A percentile compares a stretch with the other conserved stretches of the same genome.
phyloP scores from a whole-genome alignment of 2,797 vertebrate genomes.

The Salarias fasciatus region DNA sequence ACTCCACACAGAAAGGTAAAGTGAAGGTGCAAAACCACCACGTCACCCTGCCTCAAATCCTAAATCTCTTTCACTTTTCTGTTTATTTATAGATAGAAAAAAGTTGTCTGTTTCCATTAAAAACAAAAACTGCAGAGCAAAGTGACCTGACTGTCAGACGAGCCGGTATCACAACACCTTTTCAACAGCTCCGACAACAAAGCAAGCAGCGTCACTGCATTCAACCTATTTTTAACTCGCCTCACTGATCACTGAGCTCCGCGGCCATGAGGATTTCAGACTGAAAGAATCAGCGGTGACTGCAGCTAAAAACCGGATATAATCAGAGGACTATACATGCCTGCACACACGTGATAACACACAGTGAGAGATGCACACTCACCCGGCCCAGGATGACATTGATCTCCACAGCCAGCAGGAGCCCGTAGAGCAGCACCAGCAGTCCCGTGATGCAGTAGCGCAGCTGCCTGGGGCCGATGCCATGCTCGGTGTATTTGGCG shows the following conservation, averaged over 20 bases:
- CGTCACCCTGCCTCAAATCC: too few species aligned
- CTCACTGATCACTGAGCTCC: neutral
- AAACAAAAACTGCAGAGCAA: too few species aligned
- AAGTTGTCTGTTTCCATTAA: too few species aligned
- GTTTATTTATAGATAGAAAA: too few species aligned
- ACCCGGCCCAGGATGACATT: slow-evolving; percentile 97
- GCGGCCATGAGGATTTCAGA: slow-evolving; percentile 14
- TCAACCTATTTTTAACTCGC: neutral
- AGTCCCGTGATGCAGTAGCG: slow-evolving; percentile 96
- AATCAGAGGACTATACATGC: neutral
- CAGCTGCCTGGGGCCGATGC: slow-evolving; percentile 91
- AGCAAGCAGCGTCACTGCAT: neutral
- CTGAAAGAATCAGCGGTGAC: slow-evolving; percentile 7
- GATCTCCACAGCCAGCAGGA: slow-evolving; percentile 94
- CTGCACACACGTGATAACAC: neutral
- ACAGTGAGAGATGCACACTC: slow-evolving; percentile 50
- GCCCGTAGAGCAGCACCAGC: slow-evolving; percentile 91
- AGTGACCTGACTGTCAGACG: neutral
- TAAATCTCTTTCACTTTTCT: too few species aligned
- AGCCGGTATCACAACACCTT: neutral
- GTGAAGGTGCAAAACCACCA: too few species aligned
- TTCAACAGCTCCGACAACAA: too few species aligned
- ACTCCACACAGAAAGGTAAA: too few species aligned
- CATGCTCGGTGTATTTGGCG: slow-evolving; percentile 95
- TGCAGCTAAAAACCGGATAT: slow-evolving; percentile 1